phyloP scores from a whole-genome alignment of 2,113 vertebrate genomes.

The Aptenodytes patagonicus region DNA sequence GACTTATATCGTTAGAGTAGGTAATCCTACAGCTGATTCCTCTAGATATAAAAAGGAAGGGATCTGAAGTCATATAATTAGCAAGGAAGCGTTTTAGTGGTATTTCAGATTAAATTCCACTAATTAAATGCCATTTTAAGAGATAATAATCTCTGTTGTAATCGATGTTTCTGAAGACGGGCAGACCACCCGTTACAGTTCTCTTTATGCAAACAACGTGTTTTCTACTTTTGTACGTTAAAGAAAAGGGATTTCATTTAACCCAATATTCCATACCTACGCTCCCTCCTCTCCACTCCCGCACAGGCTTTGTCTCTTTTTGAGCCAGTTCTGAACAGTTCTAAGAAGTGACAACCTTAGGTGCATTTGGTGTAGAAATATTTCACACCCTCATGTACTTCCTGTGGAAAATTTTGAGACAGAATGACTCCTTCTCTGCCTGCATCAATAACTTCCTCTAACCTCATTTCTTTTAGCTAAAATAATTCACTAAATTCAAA shows the following conservation, averaged over 20 bases:
- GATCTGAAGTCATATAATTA: neutral
- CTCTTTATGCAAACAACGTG: neutral
- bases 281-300: neutral
- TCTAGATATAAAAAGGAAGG: neutral
- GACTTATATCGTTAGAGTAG: fast-evolving
- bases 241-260: neutral
- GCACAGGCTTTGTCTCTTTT: neutral
- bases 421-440: neutral
- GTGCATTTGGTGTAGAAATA: neutral
- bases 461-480: neutral
- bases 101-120: neutral
- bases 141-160: neutral
- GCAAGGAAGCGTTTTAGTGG: neutral
- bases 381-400: neutral
- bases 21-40: neutral
- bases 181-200: neutral
- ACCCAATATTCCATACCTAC: neutral
- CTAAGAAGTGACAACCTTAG: neutral
- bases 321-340: neutral
- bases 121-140: neutral
- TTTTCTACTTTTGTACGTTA: neutral
- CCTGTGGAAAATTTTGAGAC: neutral
- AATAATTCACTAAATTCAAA: neutral
- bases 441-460: neutral
- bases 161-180: neutral